Evolutionary conservation across 2,797 vertebrate species (phyloP), one percentile per base, ranked within the genome.

Genomic region (Anguilla megastoma): DNA sequence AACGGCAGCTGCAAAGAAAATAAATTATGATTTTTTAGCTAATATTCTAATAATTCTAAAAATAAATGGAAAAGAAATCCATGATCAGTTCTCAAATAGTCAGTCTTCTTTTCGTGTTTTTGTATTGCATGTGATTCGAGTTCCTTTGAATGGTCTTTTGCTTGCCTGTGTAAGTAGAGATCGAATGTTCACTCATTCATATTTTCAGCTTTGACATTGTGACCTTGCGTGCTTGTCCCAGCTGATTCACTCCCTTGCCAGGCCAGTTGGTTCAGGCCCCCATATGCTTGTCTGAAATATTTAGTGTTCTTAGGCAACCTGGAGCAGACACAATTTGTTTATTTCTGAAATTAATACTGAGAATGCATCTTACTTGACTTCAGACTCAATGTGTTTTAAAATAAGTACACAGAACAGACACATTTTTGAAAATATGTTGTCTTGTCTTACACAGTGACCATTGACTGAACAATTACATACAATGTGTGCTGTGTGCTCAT

Each of bases 251-350:
- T 82, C 83, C 30, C 14, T 18, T 14, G 50, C 83, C 83, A 27
- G 83, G 83, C 50, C 27, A 58, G 83, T 58, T 85, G 60, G 30
- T 66, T 66, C 58, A 63, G 83, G 83, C 58, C 85, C 45, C 33
- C 58, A 12, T 86, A 21, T 41, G 60, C 58, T 69, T 66, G 60
- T 66, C 58, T 86, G 85, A 48, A 27, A 48, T 86, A 86, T 48
- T 66, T 33, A 41, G 58, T 45, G 85, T 48, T 45, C 60, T 69
- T 86, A 60, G 85, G 30, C 41, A 48, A 4, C 41, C 33, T 24
- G 41, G 60, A 86, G 21, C 58, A 69, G 58, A 69, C 69, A 36
- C 10, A 33, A 86, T 69, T 48, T 7, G 10, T 86, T 48, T 86
- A 45, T 58, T n/a, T 36, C 63, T 82, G 79, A 66, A 27, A 33